Evolutionary conservation across 2,113 vertebrate genomes (phyloP), one percentile per base, ranked within the genome.

Genomic region (Athene cunicularia): DNA sequence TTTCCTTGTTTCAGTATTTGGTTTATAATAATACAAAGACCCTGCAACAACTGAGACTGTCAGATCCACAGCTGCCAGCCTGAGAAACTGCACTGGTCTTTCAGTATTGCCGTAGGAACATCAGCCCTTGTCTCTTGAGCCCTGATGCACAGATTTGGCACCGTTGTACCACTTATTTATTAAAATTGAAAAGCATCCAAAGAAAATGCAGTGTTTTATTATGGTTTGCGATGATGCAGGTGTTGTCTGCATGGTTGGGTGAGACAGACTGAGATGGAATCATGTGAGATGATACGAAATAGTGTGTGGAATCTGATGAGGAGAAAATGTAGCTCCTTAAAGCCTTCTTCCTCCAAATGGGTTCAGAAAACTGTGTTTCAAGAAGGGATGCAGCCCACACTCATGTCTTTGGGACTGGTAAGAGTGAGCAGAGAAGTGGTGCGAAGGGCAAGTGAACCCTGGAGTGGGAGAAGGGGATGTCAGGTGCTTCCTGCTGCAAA

Each of bases 391-490:
- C 20, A 39, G 71, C 39, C 55, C 43, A 17, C 9, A 3, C 13
- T 41, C 28, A 2, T 0, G 0, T 33, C 30, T 60, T 24, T 2
- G 1, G 37, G 52, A 27, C 2, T 3, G 14, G 47, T 45, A 20
- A n/a, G 55, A 56, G 68, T 2, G 35, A 71, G 72, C 83, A 64
- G 82, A 74, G 63, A 72, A 58, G 39, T 12, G 32, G 39, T 80
- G 60, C 59, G 47, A 4, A 90, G 59, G 75, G 80, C 1, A 4
- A 88, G 43, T 0, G 5, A 88, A 45, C 43, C 3, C 2, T 43
- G 79, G 63, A 70, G 55, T 2, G 1, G 81, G 64, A 96, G 72
- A 58, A 79, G 49, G 43, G 71, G 80, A 24, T 28, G 76, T 12
- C 70, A 71, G 77, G 74, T n/a, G 19, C 73, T 93, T 94, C 92